Evolutionary conservation across 2,888 invertebrate species (phyloP), one percentile per base, ranked within the genome.

Genomic region (Tipula confusa): DNA sequence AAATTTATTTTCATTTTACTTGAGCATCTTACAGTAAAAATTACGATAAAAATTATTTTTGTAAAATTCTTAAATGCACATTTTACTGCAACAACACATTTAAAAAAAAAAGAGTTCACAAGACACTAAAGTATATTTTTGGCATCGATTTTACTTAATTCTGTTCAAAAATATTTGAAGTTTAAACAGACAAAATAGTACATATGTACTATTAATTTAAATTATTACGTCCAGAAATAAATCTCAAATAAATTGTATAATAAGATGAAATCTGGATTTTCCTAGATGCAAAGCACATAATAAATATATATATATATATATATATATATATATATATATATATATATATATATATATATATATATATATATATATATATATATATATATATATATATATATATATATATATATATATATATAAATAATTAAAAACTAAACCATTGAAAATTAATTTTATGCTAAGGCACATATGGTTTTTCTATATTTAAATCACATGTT

Each of bases 391-490:
- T n/a, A n/a, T n/a, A n/a, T n/a, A n/a, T n/a, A n/a, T n/a, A n/a
- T n/a, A n/a, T n/a, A n/a, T n/a, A n/a, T n/a, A n/a, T n/a, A n/a
- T n/a, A n/a, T n/a, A n/a, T n/a, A n/a, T n/a, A n/a, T n/a, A n/a
- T n/a, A n/a, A 64, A 64, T 24, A 18, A 48, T 64, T 64, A 11
- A 64, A 64, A 24, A 24, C 7, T 24, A 64, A 64, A 24, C 13
- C 64, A 24, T 24, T 64, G 24, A 24, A 64, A 64, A 64, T 64
- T 24, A 7, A 64, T 64, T 64, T 43, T 64, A 18, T 24, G 4
- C 64, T 64, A 64, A 64, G 64, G 18, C 64, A 64, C 64, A 64
- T 64, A 64, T 64, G 64, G 64, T 64, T 64, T 24, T 64, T 64
- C 24, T 64, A 64, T 64, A 64, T 64, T 64, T 64, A 64, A 64